phyloP scores from a whole-genome alignment of 2,888 invertebrate genomes.

The Polylopha cassiicola region DNA sequence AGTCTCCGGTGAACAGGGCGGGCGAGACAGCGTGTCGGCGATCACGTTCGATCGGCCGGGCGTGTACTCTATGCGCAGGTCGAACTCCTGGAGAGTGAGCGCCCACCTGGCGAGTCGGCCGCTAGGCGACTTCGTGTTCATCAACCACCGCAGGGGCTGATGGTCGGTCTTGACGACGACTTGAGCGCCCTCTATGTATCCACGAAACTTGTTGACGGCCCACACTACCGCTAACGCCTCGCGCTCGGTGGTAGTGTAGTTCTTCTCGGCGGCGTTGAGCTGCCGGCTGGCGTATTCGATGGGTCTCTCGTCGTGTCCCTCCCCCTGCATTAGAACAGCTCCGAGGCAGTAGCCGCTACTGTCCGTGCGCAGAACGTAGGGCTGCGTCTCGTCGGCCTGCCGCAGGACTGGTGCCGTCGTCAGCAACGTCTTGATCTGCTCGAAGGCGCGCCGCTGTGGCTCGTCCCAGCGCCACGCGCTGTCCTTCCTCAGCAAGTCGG shows the following conservation, averaged over 20 bases:
- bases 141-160: constrained; percentile 48
- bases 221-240: constrained; percentile 44
- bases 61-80: constrained; percentile 38
- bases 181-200: constrained; percentile 43
- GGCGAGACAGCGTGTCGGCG: constrained; percentile 39
- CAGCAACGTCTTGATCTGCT: too few species aligned
- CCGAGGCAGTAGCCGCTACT: constrained; percentile 28
- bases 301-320: constrained; percentile 22
- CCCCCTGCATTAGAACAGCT: constrained; percentile 27
- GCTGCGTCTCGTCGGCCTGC: constrained; percentile 27
- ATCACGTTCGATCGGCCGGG: constrained; percentile 39
- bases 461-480: too few species aligned
- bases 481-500: too few species aligned
- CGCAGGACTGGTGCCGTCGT: too few species aligned
- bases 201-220: constrained; percentile 42
- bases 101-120: constrained; percentile 58
- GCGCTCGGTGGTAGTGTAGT: constrained; percentile 41
- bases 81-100: constrained; percentile 38
- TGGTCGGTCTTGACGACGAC: constrained; percentile 54
- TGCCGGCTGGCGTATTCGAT: constrained; percentile 28
- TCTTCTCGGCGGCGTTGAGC: constrained; percentile 34
- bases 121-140: constrained; percentile 39
- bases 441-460: too few species aligned
- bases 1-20: constrained; percentile 21
- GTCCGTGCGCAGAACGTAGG: constrained; percentile 29